Evolutionary conservation across 2,888 invertebrate genomes (phyloP).

Genomic region (Lamellibrachia columna): DNA sequence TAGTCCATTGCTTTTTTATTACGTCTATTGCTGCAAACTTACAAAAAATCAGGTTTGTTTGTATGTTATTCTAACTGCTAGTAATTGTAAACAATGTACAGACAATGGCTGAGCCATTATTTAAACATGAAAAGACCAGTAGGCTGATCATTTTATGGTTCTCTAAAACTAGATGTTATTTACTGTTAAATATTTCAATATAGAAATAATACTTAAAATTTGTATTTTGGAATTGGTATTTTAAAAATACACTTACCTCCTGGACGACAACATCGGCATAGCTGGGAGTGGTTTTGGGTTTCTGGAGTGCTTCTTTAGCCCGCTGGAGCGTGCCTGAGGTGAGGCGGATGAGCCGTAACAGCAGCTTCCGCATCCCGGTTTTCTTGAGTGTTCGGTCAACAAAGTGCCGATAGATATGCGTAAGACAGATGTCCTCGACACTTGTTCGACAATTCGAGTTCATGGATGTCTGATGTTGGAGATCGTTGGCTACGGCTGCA

Average conservation of each 20-base stretch:
- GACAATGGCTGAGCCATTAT: too few relatives aligned
- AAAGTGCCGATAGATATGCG: conserved; percentile 73
- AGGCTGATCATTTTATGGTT: too few relatives aligned
- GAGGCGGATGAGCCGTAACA: conserved; percentile 77
- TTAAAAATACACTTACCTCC: conserved; percentile 29
- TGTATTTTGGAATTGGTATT: not conserved
- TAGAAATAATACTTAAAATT: not conserved
- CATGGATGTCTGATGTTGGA: not conserved
- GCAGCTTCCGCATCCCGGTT: conserved; percentile 77
- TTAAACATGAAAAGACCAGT: too few relatives aligned
- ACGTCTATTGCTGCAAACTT: too few relatives aligned
- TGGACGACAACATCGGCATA: conserved; percentile 25
- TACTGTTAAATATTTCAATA: not conserved
- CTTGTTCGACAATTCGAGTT: conserved; percentile 38
- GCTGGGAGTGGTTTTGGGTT: conserved; percentile 35
- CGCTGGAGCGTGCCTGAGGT: conserved; percentile 57
- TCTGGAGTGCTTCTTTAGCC: conserved; percentile 58
- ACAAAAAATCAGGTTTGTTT: too few relatives aligned
- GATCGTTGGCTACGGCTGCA: not conserved
- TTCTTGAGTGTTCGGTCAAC: conserved; percentile 89
- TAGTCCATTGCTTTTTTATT: too few relatives aligned
- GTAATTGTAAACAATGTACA: too few relatives aligned
- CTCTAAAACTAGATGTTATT: too few relatives aligned
- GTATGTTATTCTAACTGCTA: too few relatives aligned
- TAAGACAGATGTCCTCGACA: conserved; percentile 51